phyloP scores from a whole-genome alignment of 1,140 invertebrate genomes.

The Phymorhynchus buccinoides region DNA sequence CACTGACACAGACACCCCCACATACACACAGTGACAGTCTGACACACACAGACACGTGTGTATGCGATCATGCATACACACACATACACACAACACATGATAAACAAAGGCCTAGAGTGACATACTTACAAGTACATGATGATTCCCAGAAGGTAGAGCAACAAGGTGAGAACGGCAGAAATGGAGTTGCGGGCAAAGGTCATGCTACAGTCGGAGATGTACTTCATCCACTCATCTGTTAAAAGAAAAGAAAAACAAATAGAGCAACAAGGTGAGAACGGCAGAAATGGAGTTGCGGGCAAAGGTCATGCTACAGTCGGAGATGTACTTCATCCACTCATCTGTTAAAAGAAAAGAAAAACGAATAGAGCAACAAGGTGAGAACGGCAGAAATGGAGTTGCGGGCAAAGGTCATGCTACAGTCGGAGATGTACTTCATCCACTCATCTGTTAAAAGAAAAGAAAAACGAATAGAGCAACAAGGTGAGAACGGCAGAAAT shows the following conservation, averaged over 20 bases:
- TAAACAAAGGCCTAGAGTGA: no score
- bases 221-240: slow-evolving; percentile 64
- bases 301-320: slow-evolving; percentile 54
- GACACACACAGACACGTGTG: no score
- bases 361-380: not conserved
- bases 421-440: slow-evolving; percentile 58
- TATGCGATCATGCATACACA: no score
- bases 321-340: slow-evolving; percentile 60
- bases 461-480: not conserved
- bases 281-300: slow-evolving; percentile 37
- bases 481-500: not conserved
- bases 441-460: slow-evolving; percentile 58
- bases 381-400: slow-evolving; percentile 1
- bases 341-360: slow-evolving; percentile 48
- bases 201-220: slow-evolving; percentile 56
- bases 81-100: no score
- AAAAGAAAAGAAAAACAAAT: not conserved
- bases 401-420: slow-evolving; percentile 48
- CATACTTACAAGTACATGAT: slow-evolving; percentile 66
- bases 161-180: slow-evolving; percentile 54
- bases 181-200: slow-evolving; percentile 48
- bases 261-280: not conserved
- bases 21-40: no score
- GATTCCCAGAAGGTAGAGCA: slow-evolving; percentile 61
- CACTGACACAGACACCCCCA: no score